phyloP scores from a whole-genome alignment of 1,140 invertebrate species.

The Sinella curviseta region DNA sequence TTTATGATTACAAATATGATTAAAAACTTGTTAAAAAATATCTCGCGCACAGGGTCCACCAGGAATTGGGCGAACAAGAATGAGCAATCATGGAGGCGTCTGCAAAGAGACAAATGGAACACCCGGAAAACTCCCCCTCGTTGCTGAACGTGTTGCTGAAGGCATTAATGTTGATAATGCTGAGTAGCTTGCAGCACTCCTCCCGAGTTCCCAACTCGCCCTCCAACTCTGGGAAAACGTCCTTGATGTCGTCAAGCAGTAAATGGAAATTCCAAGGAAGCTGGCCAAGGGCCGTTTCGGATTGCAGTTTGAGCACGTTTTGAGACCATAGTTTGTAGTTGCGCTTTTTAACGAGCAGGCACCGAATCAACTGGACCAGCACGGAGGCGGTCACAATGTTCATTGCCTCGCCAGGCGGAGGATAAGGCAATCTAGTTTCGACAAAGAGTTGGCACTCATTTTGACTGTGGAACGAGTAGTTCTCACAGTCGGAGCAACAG shows the following conservation, averaged over 20 bases:
- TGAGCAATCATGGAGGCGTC: neutral
- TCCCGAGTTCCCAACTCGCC: neutral
- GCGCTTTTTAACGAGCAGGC: neutral
- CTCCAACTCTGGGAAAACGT: neutral
- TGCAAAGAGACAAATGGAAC: neutral
- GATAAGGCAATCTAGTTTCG: neutral
- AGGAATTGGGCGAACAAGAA: neutral
- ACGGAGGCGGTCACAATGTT: slow-evolving; percentile 11
- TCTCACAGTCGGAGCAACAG: neutral
- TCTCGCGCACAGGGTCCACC: slow-evolving; percentile 5
- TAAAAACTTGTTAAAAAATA: too few relatives aligned
- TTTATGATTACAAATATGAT: too few relatives aligned
- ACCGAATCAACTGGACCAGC: neutral
- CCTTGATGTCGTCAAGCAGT: neutral
- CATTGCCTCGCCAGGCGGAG: neutral
- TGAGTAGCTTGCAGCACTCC: neutral
- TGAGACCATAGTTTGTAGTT: neutral
- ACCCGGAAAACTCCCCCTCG: neutral
- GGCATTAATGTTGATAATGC: neutral
- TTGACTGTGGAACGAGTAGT: neutral
- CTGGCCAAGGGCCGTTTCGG: neutral
- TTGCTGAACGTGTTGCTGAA: neutral
- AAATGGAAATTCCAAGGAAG: slow-evolving; percentile 8
- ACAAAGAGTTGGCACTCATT: slow-evolving; percentile 12
- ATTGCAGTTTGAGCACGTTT: neutral